Percentiles rank a stretch among this genome's conserved stretches.
phyloP scores from a whole-genome alignment of 2,797 vertebrate genomes.

The Uromys caudimaculatus region DNA sequence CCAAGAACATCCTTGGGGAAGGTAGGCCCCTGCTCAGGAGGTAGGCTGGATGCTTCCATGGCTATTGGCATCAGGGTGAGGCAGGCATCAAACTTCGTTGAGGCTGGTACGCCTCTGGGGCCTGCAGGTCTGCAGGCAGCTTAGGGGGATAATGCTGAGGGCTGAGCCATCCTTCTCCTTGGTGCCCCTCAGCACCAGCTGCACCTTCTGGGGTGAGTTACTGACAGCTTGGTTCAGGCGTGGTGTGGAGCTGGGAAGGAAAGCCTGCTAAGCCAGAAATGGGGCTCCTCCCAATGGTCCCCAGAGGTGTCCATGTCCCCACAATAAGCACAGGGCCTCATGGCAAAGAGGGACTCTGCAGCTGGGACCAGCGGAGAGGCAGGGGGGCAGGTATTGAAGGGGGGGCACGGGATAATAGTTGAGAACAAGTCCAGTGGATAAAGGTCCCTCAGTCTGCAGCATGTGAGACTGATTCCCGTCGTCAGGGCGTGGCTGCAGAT shows the following conservation, averaged over 20 bases:
- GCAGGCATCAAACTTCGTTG: background rate
- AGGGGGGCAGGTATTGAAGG: background rate
- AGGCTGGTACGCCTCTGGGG: background rate
- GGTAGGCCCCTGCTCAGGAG: too few relatives aligned
- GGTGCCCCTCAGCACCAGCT: background rate
- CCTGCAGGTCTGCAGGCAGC: background rate
- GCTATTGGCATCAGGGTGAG: background rate
- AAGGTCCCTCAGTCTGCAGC: background rate
- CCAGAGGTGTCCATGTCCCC: background rate
- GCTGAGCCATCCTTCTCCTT: background rate
- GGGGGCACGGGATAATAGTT: background rate
- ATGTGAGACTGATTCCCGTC: background rate
- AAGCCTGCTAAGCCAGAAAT: background rate
- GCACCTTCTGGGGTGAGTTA: background rate
- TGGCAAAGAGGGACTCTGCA: background rate
- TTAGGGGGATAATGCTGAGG: background rate
- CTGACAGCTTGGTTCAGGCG: background rate
- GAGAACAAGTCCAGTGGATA: background rate
- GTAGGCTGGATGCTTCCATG: background rate
- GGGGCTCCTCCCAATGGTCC: too few relatives aligned
- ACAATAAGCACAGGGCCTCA: background rate
- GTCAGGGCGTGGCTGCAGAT: background rate
- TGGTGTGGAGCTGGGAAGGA: background rate
- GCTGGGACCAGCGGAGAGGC: background rate
- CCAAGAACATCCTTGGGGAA: background rate